Base-by-base conservation (phyloP, 2,888 invertebrate genomes). In the Thera obeliscata region DNA sequence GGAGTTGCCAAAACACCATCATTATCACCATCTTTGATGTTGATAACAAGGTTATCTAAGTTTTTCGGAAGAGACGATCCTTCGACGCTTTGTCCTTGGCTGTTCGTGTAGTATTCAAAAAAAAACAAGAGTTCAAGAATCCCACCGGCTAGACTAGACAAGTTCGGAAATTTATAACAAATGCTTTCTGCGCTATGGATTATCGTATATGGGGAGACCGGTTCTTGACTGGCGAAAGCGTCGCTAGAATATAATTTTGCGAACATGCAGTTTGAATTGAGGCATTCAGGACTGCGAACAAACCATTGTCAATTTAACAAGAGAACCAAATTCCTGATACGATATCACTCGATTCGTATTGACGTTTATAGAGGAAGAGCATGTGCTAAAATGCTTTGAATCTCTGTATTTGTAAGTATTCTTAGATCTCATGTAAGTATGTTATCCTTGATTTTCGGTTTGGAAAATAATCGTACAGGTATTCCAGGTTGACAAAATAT, bases 151-250 rank as follows among this genome's bases (percentile, higher is more conserved):
- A 69, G 69, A 66, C 65, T 69, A 69, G 69, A 66, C 66, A 48
- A 69, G 63, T 66, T 63, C 61, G 55, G 54, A 65, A 57, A 41
- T 56, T 56, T 56, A 56, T 62, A 60, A 49, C 63, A 60, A 66
- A 66, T 57, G 54, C 56, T 72, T 71, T 75, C 65, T 72, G 69
- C 68, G 66, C 64, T 64, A 64, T 67, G 66, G 68, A 67, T 76
- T 65, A 65, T 64, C 56, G 69, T 72, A 71, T 74, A 79, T 74
- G 74, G 72, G 71, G 69, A 76, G 67, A 81, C 83, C 78, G 81
- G 84, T 83, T 84, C 73, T 72, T 62, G 69, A 64, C 56, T 54
- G 57, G 79, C 79, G 77, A 79, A 81, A 80, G 78, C 79, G 76
- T 68, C 61, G 63, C 48, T 62, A 62, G 61, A 66, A 61, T 71